Conservation (phyloP, 1,140 invertebrate genomes). For the Zophobas atratus region DNA sequence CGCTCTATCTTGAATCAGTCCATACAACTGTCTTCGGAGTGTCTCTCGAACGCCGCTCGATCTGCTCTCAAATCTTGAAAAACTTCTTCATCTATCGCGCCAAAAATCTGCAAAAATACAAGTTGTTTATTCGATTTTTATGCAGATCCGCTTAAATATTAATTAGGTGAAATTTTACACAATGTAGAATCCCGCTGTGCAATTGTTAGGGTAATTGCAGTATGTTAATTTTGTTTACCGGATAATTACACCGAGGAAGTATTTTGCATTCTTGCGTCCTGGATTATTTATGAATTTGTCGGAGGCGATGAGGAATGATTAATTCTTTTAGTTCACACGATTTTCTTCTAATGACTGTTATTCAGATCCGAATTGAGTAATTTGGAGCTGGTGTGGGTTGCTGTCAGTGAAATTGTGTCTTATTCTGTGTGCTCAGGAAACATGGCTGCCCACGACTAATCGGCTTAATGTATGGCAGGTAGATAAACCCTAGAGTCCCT, state of each 20-base stretch:
- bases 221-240: constrained; percentile 27
- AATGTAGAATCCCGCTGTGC: constrained; percentile 32
- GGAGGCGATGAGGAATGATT: not conserved
- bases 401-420: not conserved
- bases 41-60: not conserved
- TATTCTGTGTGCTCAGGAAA: not conserved
- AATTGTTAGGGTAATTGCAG: constrained; percentile 39
- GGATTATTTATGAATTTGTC: not conserved
- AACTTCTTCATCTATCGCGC: not conserved
- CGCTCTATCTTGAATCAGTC: constrained; percentile 49
- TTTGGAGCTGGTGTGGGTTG: not conserved
- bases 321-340: constrained; percentile 3
- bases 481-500: constrained; percentile 2
- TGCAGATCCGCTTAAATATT: constrained; percentile 5
- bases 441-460: constrained; percentile 37
- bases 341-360: not conserved
- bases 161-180: constrained; percentile 34
- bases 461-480: constrained; percentile 43
- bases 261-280: constrained; percentile 9
- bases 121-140: constrained; percentile 27
- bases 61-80: not conserved
- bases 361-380: not conserved
- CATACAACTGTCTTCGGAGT: constrained; percentile 50
- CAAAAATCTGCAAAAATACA: not conserved
- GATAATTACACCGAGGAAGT: constrained; percentile 29